Evolutionary conservation across 2,888 invertebrate species (phyloP).

Genomic region (Drosophila kokeensis): DNA sequence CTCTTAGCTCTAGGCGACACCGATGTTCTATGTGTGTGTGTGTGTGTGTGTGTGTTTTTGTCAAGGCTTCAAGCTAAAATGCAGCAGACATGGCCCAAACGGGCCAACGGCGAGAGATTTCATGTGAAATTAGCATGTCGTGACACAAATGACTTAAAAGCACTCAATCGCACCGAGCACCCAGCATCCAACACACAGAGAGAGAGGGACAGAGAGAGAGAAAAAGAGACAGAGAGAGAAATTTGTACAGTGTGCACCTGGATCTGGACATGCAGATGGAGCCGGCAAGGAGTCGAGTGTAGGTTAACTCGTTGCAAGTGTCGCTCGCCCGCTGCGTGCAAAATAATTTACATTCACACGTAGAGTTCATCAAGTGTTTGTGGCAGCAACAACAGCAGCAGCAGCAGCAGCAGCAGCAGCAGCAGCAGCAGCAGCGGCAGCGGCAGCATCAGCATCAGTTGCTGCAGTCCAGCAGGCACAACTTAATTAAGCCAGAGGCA

Average conservation of each 20-base stretch:
- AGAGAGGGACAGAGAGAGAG: constrained; percentile 14
- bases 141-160: constrained; percentile 83
- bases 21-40: constrained; percentile 12
- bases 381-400: constrained; percentile 57
- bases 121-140: constrained; percentile 83
- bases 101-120: constrained; percentile 79
- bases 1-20: constrained; percentile 35
- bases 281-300: constrained; percentile 41
- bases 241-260: constrained; percentile 21
- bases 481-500: constrained; percentile 73
- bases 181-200: constrained; percentile 24
- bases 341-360: constrained; percentile 82
- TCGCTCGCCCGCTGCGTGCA: constrained; percentile 79
- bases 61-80: constrained; percentile 73
- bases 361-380: constrained; percentile 79
- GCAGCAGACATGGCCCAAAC: constrained; percentile 70
- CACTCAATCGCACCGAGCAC: constrained; percentile 78
- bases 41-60: constrained; percentile 45
- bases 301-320: constrained; percentile 73
- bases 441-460: constrained; percentile 10
- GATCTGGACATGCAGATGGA: constrained; percentile 15
- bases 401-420: constrained; percentile 5
- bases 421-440: constrained; percentile 5
- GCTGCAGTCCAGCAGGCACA: constrained; percentile 56
- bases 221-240: constrained; percentile 2